Percentiles rank a stretch among this genome's conserved stretches.
Evolutionary conservation across 2,888 invertebrate species (phyloP).

Genomic region (Meandrusa payeni): DNA sequence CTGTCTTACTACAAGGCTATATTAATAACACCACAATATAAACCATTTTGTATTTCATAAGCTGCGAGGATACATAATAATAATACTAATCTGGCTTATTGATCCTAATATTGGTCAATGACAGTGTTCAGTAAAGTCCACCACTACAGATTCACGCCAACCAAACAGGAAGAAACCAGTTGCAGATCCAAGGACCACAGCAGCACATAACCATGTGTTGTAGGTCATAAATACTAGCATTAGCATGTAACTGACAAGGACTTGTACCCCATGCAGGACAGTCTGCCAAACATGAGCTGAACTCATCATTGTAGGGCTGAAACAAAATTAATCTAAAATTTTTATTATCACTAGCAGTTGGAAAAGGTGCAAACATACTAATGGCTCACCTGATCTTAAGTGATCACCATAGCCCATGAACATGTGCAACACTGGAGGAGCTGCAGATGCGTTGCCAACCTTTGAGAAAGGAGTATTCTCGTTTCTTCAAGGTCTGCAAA

Average conservation of each 20-base stretch:
- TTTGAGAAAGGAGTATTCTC: no score
- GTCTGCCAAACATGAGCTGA: conserved; percentile 92
- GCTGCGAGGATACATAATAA: conserved; percentile 49
- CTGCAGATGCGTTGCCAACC: no score
- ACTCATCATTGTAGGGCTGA: conserved; percentile 92
- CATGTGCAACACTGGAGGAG: no score
- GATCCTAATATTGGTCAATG: conserved; percentile 81
- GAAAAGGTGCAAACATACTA: no score
- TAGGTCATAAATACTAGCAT: conserved; percentile 99
- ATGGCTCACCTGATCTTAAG: no score
- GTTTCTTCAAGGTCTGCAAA: no score
- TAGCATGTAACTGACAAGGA: conserved; percentile 94
- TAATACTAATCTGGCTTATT: conserved; percentile 48
- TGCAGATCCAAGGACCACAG: conserved; percentile 93
- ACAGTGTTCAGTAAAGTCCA: conserved; percentile 97
- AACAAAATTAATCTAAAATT: conserved; percentile 29
- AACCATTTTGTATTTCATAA: conserved; percentile 56
- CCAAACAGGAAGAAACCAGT: conserved; percentile 97
- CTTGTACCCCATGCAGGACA: conserved; percentile 92
- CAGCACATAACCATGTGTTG: conserved; percentile 95
- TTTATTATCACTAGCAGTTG: no score
- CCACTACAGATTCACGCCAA: conserved; percentile 96
- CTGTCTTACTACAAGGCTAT: conserved; percentile 65
- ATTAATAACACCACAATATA: conserved; percentile 58
- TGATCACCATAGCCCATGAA: no score